Base-by-base conservation (phyloP, 2,888 invertebrate species). In the Byasa hedistus region DNA sequence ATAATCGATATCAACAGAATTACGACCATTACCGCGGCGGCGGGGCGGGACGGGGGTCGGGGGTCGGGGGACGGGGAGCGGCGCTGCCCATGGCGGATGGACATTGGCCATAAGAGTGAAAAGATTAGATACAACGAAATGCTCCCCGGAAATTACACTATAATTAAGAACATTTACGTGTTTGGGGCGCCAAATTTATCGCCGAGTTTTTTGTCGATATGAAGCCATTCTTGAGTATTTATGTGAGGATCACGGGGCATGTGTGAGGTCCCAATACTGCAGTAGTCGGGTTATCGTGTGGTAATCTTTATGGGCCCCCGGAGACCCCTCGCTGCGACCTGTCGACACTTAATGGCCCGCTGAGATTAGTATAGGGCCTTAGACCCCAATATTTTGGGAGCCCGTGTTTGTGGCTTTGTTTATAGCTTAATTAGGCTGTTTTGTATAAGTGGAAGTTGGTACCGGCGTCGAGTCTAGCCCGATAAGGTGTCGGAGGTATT, bases 381-480 rank as follows among this genome's bases (percentile, higher is more conserved):
- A 74, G 78, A 77, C 78, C 77, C 76, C 81, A 83, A 85, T 85
- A 85, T 89, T 87, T 86, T 86, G 83, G 84, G 80, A 81, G 82
- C 72, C 77, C 84, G 83, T 91, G 89, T 90, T 87, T 89, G 89
- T 87, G 86, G 91, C 81, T 87, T 89, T 87, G 89, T 91, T 91
- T 91, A 91, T 91, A 84, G 90, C 90, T 91, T 91, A 91, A 91
- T 91, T 91, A 91, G 90, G 81, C 88, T 89, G 89, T 91, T 90
- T 89, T 89, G 90, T 89, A 85, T 86, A 83, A 88, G 83, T 86
- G 83, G 85, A 82, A 84, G 83, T 84, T 78, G 81, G 78, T 79
- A 78, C 79, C 81, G 82, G 82, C 85, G 84, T 81, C 84, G 80
- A 75, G 82, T 85, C 85, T 87, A 85, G 84, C 76, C 79, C 81